Evolutionary conservation across 2,113 vertebrate genomes (phyloP).

Genomic region (Silurus asotus): DNA sequence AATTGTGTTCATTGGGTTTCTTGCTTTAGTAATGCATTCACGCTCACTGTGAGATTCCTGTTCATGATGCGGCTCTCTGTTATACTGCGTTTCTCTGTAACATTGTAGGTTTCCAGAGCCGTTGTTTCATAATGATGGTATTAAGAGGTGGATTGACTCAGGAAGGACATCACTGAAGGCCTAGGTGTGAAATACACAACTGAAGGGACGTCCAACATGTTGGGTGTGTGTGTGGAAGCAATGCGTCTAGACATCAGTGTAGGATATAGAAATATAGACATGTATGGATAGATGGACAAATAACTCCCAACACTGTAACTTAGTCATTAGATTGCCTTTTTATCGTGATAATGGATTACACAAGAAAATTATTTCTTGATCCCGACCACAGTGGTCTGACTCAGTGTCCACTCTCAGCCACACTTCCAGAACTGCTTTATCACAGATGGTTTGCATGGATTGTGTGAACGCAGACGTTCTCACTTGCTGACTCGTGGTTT

Average conservation of each 20-base stretch:
- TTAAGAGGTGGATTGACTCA: no score
- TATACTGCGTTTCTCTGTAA: no score
- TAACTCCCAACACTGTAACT: neutral
- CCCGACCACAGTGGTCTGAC: neutral
- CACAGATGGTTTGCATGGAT: neutral
- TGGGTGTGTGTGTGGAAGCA: neutral
- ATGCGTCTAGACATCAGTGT: neutral
- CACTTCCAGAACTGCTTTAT: slow-evolving; percentile 13
- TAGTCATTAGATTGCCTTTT: neutral
- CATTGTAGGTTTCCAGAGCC: no score
- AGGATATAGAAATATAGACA: neutral
- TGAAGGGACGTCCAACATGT: no score
- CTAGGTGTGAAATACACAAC: no score
- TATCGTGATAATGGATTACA: neutral
- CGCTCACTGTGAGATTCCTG: no score
- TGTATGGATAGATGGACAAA: neutral
- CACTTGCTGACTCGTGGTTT: neutral
- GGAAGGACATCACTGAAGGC: no score
- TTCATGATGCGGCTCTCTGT: no score
- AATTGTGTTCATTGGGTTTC: no score
- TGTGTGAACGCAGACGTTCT: neutral
- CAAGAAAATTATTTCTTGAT: neutral
- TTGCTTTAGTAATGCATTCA: no score
- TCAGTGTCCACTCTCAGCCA: neutral
- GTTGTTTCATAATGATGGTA: no score